phyloP scores from a whole-genome alignment of 2,797 vertebrate genomes.

The Euphonia xanthogaster region DNA sequence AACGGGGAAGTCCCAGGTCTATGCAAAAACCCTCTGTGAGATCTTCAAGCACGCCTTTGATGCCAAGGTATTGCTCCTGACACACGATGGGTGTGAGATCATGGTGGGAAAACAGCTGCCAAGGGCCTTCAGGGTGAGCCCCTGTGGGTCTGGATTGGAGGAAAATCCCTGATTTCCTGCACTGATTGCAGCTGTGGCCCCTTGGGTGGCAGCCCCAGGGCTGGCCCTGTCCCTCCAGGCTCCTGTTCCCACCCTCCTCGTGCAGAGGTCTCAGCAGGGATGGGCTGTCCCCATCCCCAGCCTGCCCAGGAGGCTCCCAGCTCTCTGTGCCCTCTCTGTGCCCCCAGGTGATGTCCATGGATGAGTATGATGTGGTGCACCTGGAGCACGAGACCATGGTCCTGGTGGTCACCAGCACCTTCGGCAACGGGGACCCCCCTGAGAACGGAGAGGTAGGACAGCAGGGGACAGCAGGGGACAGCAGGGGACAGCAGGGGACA shows the following conservation, averaged over 20 bases:
- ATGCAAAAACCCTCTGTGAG: slow-evolving; percentile 96
- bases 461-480: background rate
- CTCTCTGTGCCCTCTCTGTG: background rate
- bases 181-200: background rate
- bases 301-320: background rate
- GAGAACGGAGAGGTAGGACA: slow-evolving; percentile 92
- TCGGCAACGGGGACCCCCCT: slow-evolving; percentile 92
- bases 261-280: background rate
- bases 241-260: background rate
- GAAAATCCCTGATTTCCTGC: background rate
- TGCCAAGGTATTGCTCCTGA: slow-evolving; percentile 84
- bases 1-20: slow-evolving; percentile 95
- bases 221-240: background rate
- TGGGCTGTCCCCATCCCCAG: background rate
- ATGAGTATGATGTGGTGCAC: slow-evolving; percentile 94
- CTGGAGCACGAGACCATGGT: slow-evolving; percentile 95
- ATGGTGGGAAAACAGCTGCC: background rate
- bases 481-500: background rate
- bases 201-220: background rate
- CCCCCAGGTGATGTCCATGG: slow-evolving; percentile 91
- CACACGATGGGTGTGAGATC: fast-evolving
- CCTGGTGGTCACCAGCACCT: slow-evolving; percentile 93
- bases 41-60: slow-evolving; percentile 99
- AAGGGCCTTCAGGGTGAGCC: background rate
- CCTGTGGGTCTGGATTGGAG: background rate